A percentile compares a stretch with the other conserved stretches of the same genome.
These are phyloP conservation scores for Sinohyriopsis cumingii DNA, from an alignment of 2,888 invertebrate genomes.

Conservation along the genomic window DNA sequence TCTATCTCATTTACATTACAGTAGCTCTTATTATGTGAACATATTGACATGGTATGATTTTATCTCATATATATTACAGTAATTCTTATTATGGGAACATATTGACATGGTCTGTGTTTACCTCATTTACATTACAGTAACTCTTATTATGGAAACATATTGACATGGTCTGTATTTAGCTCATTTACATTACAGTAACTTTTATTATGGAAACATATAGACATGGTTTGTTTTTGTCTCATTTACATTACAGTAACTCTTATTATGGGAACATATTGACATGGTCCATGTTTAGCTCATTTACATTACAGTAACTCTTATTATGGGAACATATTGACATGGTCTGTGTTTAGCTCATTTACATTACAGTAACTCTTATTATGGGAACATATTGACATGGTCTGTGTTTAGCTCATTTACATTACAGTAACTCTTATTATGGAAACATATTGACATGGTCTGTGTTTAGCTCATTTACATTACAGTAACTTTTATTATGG, in stretches of 20 bases:
- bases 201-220: constrained; percentile 78
- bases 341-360: not conserved
- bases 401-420: not conserved
- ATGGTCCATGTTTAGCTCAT: constrained; percentile 93
- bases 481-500: constrained; percentile 73
- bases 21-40: not conserved
- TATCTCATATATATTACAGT: not conserved
- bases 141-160: too few relatives aligned
- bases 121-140: not conserved
- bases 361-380: not conserved
- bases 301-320: constrained; percentile 80
- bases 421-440: not conserved
- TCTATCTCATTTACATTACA: not conserved
- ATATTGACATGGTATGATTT: not conserved
- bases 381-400: not conserved
- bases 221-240: constrained; percentile 93
- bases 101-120: constrained; percentile 71
- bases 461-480: constrained; percentile 92
- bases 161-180: too few relatives aligned
- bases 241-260: constrained; percentile 82
- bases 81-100: not conserved
- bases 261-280: constrained; percentile 80
- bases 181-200: constrained; percentile 81
- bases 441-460: constrained; percentile 89
- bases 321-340: too few relatives aligned